Evolutionary conservation across 2,113 vertebrate genomes (phyloP).

Genomic region (Atrichornis clamosus): DNA sequence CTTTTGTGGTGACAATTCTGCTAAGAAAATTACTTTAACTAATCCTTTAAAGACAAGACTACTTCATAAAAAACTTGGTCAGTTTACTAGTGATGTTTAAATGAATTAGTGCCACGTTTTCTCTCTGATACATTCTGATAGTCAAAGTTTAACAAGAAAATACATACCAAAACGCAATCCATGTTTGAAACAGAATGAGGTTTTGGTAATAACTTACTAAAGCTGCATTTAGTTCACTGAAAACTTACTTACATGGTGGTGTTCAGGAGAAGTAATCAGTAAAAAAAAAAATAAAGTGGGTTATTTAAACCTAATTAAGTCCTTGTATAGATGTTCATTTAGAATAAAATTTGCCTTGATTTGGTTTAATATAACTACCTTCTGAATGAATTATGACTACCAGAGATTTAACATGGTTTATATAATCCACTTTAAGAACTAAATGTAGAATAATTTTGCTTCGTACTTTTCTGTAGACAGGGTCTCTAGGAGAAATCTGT

Average conservation of each 20-base stretch:
- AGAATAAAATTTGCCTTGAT: conserved; percentile 41
- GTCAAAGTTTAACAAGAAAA: background rate
- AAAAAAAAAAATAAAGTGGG: conserved; percentile 18
- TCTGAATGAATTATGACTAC: conserved; percentile 17
- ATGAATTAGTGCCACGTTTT: background rate
- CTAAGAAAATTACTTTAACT: background rate
- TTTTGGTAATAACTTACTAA: conserved; percentile 13
- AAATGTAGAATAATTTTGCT: conserved; percentile 13
- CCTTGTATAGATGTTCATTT: background rate
- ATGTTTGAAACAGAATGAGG: background rate
- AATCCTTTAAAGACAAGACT: background rate
- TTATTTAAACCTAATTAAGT: conserved; percentile 55
- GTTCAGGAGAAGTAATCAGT: conserved; percentile 39
- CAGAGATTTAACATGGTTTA: conserved; percentile 36
- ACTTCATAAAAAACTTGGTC: background rate
- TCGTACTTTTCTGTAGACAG: background rate
- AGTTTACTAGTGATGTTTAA: background rate
- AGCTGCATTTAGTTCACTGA: background rate
- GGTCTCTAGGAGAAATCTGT: background rate
- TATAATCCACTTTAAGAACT: conserved; percentile 53
- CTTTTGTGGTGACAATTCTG: background rate
- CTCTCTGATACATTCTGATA: background rate
- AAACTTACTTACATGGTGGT: conserved; percentile 5
- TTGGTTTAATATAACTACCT: conserved; percentile 49
- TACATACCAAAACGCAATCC: background rate